phyloP scores from a whole-genome alignment of 2,113 vertebrate species.

The Ictidomys tridecemlineatus region DNA sequence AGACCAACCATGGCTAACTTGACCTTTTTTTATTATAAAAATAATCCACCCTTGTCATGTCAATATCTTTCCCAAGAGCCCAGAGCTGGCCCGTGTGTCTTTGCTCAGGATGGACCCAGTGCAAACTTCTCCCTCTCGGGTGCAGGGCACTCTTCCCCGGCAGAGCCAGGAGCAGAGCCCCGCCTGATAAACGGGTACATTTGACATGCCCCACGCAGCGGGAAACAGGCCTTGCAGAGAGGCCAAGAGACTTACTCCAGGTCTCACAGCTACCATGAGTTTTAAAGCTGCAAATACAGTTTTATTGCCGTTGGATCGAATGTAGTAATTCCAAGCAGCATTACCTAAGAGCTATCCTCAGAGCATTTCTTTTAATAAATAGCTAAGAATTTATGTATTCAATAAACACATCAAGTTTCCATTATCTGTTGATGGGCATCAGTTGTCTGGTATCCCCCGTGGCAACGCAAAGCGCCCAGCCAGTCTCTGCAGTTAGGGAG shows the following conservation, averaged over 20 bases:
- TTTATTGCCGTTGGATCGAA: background rate
- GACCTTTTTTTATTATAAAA: background rate
- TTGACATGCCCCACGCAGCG: rapidly evolving
- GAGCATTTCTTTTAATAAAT: constrained; percentile 34
- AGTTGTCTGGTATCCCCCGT: background rate
- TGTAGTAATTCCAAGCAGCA: constrained; percentile 5
- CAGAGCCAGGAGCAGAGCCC: background rate
- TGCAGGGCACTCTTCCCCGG: background rate
- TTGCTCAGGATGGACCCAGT: background rate
- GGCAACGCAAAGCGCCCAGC: background rate
- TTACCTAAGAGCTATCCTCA: background rate
- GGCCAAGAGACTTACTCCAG: background rate
- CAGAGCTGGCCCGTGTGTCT: background rate
- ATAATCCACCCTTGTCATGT: background rate
- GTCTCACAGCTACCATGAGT: background rate
- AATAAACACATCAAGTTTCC: background rate
- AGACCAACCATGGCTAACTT: background rate
- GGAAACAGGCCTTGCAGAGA: background rate
- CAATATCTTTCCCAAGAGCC: background rate
- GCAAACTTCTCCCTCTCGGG: background rate
- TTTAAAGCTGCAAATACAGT: background rate
- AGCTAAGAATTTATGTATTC: constrained; percentile 24
- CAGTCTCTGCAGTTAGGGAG: background rate
- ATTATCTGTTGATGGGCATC: background rate
- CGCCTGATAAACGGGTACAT: too few species aligned